Evolutionary conservation across 2,888 invertebrate genomes (phyloP), one percentile per base, ranked within the genome.

Genomic region (Dysmachus trigonus): DNA sequence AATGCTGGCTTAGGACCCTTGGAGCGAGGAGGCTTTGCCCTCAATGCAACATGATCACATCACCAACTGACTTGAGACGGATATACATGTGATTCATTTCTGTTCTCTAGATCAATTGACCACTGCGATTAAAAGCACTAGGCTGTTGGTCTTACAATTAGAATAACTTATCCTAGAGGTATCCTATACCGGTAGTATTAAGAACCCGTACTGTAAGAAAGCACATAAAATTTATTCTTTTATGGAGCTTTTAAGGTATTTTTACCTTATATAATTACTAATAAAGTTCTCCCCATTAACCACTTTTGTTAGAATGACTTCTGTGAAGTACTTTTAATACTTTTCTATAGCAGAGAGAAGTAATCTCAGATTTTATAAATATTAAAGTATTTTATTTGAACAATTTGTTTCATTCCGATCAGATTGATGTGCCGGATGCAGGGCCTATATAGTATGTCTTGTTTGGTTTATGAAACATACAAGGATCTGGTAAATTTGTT

Each of bases 21-120:
- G 96, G 97, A 53, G 96, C 96, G 1, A 97, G 98, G 93, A 98
- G 98, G 90, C 94, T 98, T 8, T 98, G 98, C 90, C 98, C 98
- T 0, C 98, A 98, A 90, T 98, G 98, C 92, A 98, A 97, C 93
- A 96, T 97, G 91, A 98, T 98, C 89, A 98, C 98, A 2, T 96
- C 97, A 0, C 95, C 98, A 0, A 94, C 96, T 85, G 97, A 98
- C 92, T 93, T 98, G 86, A 93, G 98, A 88, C 94, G 97, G 90
- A 97, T 98, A 91, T 98, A 97, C 92, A 96, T 98, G 95, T 98
- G 89, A 88, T 88, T 87, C 81, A 88, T 31, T 82, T 51, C 86
- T 71, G 27, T 84, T 84, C 13, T 85, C 79, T 51, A 51, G 41
- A 30, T 51, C 38, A 51, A 7, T 8, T n/a, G 22, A 31, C 47